A percentile compares a stretch with the other conserved stretches of the same genome.
Evolutionary conservation across 2,113 vertebrate species (phyloP).

Genomic region (Burhinus bistriatus): DNA sequence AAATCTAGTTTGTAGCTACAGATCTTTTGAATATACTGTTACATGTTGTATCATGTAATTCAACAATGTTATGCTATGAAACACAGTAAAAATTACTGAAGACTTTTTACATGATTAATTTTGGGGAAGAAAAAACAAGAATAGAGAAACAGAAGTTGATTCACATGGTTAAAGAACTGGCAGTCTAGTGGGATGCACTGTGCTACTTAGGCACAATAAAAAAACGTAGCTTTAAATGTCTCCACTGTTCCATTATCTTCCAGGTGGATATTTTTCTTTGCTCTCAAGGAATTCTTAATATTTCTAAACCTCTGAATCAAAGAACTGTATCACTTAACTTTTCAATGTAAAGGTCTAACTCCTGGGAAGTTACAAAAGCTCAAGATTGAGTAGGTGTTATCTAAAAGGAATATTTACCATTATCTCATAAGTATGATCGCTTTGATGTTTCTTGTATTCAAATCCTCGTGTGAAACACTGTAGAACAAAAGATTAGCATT

Average conservation of each 20-base stretch:
- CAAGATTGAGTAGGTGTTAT: neutral
- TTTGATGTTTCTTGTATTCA: constrained; percentile 96
- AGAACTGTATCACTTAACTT: neutral
- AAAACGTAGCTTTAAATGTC: neutral
- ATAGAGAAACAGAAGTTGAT: neutral
- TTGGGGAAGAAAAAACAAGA: neutral
- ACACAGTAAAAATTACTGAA: neutral
- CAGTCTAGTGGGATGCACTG: neutral
- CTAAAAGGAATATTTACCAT: constrained; percentile 82
- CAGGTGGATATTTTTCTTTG: neutral
- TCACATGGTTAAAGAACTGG: neutral
- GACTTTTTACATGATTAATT: neutral
- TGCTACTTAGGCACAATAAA: neutral
- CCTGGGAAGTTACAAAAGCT: neutral
- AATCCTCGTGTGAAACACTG: constrained; percentile 97
- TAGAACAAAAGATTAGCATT: constrained; percentile 43
- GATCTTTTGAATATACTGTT: neutral
- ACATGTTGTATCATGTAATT: neutral
- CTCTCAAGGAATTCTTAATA: neutral
- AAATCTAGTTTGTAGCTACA: neutral
- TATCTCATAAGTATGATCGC: constrained; percentile 97
- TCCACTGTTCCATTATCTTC: neutral
- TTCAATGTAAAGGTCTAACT: neutral
- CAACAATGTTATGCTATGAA: neutral
- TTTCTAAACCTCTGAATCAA: neutral